phyloP scores from a whole-genome alignment of 2,797 vertebrate genomes.

The Tinamus major region DNA sequence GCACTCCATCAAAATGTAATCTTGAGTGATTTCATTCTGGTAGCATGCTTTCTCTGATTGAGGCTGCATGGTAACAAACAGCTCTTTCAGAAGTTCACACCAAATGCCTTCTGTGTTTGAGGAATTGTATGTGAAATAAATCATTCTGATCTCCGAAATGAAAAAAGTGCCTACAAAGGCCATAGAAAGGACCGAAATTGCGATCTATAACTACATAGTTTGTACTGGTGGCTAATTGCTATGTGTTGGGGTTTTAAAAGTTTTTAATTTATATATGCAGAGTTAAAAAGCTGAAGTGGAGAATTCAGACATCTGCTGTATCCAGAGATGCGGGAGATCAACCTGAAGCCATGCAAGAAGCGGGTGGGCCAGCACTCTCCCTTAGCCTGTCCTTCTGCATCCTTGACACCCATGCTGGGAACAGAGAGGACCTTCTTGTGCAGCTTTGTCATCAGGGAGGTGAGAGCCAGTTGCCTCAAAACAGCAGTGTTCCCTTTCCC shows the following conservation, averaged over 20 bases:
- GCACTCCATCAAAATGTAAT: neutral
- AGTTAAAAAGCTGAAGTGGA: neutral
- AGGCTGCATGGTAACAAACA: neutral
- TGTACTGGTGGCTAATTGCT: neutral
- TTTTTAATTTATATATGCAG: neutral
- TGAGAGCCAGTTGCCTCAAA: neutral
- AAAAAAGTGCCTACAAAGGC: neutral
- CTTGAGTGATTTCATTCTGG: neutral
- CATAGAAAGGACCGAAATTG: neutral
- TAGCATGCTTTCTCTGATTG: neutral
- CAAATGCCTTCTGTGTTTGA: neutral
- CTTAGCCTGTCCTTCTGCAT: neutral
- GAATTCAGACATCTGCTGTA: neutral
- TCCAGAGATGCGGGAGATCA: neutral
- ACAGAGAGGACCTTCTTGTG: neutral
- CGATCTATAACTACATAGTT: neutral
- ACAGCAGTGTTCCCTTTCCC: neutral
- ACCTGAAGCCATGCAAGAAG: neutral
- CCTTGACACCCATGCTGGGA: neutral
- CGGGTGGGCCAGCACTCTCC: neutral
- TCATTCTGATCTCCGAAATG: neutral
- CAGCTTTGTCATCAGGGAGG: neutral
- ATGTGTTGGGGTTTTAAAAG: neutral
- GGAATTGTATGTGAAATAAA: neutral
- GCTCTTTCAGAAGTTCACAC: neutral